Base-by-base conservation (phyloP, 2,113 vertebrate species). In the Echinops telfairi region DNA sequence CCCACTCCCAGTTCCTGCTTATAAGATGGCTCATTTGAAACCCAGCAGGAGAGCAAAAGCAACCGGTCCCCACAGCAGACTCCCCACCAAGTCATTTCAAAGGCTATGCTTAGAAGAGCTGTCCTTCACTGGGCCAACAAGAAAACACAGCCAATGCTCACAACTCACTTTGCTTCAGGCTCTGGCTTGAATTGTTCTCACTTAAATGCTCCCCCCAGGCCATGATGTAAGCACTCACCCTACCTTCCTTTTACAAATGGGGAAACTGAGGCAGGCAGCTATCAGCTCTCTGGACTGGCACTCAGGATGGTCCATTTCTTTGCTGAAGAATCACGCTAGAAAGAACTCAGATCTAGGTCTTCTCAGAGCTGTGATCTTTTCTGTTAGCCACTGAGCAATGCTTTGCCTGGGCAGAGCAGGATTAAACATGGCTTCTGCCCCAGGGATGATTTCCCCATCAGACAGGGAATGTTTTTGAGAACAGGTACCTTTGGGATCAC, bases 261-360 rank as follows among this genome's bases (percentile, higher is more conserved):
- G 75, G 25, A 88, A 89, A 89, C 82, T 5, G 43, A 93, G 75
- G n/a, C 82, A 12, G 0, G 0, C 33, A n/a, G 38, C 1, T 16
- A n/a, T 25, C 36, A 25, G 2, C 16, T 11, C 11, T 57, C n/a
- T 29, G 60, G 8, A 2, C 29, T 0, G 0, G 36, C 79, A 38
- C 57, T 58, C 62, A 0, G 14, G 25, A 11, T 15, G 14, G 47
- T 12, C 9, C 36, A 1, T 8, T 33, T 33, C 25, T 29, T 70
- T 58, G 29, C n/a, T 23, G 25, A 23, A 0, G 5, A 38, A n/a
- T 38, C 33, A 43, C 36, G 1, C 14, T 33, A 88, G 11, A 22
- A 29, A 60, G 29, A 31, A 17, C 23, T 58, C 17, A 15, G 79
- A 83, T 25, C 19, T 23, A 36, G 62, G 19, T 31, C 76, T 68